Base-by-base conservation (phyloP, 1,140 invertebrate species). In the Polypedilum vanderplanki region DNA sequence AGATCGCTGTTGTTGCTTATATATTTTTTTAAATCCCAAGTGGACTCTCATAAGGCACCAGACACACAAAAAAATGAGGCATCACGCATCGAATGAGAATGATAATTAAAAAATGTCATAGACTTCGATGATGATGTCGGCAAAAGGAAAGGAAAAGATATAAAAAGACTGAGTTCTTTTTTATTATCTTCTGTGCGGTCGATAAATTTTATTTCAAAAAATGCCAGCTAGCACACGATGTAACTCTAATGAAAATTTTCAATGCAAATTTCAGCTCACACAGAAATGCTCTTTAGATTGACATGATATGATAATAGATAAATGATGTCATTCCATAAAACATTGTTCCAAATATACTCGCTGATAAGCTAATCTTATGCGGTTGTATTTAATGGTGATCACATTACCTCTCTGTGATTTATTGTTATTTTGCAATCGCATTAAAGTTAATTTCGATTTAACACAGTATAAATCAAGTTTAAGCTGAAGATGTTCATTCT, bases 391-490 rank as follows among this genome's bases (percentile, higher is more conserved):
- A n/a, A n/a, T n/a, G n/a, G n/a, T n/a, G n/a, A n/a, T n/a, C n/a
- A n/a, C n/a, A 33, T 33, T 5, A 33, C 24, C 24, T 3, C 1
- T 5, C 24, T 33, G 17, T 20, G 65, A 70, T 70, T 20, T 20
- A 70, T 70, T 18, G 65, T 70, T 10, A 70, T 70, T 57, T 57
- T 70, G 65, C 65, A 70, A 70, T 70, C 65, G 65, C 20, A 70
- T 70, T 70, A 70, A 70, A 20, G 65, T 22, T 70, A 70, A 70
- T 70, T 20, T 22, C 20, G 20, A 70, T 70, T 70, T 70, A 70
- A 70, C 65, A 70, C 17, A 18, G 17, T 18, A 18, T 70, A 70
- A 70, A 70, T 70, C 65, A 70, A 3, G 65, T 18, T 57, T n/a
- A n/a, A n/a, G 46, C 46, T 57, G 12, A 15, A 57, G 12, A 15